A percentile compares a stretch with the other conserved stretches of the same genome.
Conservation (phyloP, 1,140 invertebrate genomes). For the Drosophila leontia region DNA sequence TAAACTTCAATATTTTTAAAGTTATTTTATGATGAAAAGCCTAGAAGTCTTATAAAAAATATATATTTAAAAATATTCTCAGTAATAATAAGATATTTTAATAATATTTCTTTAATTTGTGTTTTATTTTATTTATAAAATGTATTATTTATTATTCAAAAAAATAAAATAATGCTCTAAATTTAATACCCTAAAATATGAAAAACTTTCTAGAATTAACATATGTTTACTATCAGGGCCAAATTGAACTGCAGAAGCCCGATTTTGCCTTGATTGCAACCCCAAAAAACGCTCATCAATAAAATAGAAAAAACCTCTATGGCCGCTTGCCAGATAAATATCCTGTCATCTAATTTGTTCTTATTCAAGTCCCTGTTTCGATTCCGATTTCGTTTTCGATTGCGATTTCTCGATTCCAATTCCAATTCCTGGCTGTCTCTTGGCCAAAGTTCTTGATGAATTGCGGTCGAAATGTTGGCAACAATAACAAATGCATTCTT, state of each 20-base stretch:
- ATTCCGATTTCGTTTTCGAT: background rate
- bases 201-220: background rate
- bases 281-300: conserved; percentile 14
- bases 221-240: background rate
- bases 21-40: too few relatives aligned
- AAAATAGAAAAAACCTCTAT: conserved; percentile 13
- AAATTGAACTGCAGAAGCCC: background rate
- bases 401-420: background rate
- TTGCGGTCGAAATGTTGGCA: conserved; percentile 31
- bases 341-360: conserved; percentile 69
- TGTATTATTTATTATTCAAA: too few relatives aligned
- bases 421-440: conserved; percentile 11
- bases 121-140: too few relatives aligned
- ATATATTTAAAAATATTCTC: too few relatives aligned
- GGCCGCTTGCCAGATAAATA: conserved; percentile 58
- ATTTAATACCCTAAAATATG: background rate
- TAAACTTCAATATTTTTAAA: too few relatives aligned
- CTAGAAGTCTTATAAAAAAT: too few relatives aligned
- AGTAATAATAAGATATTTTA: too few relatives aligned
- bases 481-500: conserved; percentile 33
- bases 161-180: too few relatives aligned
- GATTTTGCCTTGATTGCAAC: conserved; percentile 8
- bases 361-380: conserved; percentile 26
- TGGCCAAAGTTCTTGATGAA: conserved; percentile 41
- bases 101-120: too few relatives aligned